Evolutionary conservation across 2,797 vertebrate species (phyloP), one percentile per base, ranked within the genome.

Genomic region (Nannoperca obscura): DNA sequence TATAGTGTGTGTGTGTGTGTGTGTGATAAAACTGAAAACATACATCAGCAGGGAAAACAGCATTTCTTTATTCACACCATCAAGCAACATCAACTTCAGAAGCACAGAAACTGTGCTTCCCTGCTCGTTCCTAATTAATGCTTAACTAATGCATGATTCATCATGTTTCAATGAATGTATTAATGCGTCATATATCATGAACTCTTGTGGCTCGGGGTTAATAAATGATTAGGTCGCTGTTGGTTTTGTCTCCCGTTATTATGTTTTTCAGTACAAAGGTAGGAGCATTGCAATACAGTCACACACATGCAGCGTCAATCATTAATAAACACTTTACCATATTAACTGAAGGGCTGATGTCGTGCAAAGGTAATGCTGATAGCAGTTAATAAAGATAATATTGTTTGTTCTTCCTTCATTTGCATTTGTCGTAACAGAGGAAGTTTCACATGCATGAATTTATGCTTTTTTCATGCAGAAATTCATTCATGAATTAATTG

Each of bases 101-200:
- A 2, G 17, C 2, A n/a, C 36, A 36, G n/a, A 68, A 36, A 13
- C 7, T 30, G 5, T 8, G 14, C 12, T 27, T 27, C n/a, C n/a
- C 50, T 59, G 71, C 40, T 77, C 36, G 62, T 69, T 44, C 4
- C 24, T 67, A 59, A 79, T 80, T 42, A 30, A 80, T 30, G 66
- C 19, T 20, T 30, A 7, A 54, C 74, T 66, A 17, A 68, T 83
- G 69, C 74, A 81, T 76, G 15, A 73, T 71, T 87, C 60, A 75
- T 60, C 3, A 1, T 24, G 0, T 57, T 76, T 38, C 32, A 59
- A 68, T 80, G 36, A 86, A 67, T 24, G 14, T 34, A 57, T 67
- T 44, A 71, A 78, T 71, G 68, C 15, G 2, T 74, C 49, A 40
- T 71, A 47, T 64, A 17, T 76, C 53, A 36, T 78, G 57, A 63